Evolutionary conservation across 2,888 invertebrate genomes (phyloP), one percentile per base, ranked within the genome.

Genomic region (Thymelicus lineola): DNA sequence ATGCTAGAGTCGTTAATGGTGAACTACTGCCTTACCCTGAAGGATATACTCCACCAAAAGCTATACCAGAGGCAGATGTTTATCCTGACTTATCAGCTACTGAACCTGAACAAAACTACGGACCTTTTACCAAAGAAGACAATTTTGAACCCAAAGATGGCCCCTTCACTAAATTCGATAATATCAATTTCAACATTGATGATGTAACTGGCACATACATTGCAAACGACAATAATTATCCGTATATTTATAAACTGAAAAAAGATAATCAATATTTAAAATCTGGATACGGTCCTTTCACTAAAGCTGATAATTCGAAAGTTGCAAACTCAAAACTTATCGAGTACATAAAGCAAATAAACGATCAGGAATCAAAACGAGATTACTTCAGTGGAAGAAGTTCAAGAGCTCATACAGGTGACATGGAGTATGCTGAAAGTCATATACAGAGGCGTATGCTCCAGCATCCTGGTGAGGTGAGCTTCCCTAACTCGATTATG

Each of bases 1-100:
- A 98, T 86, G 98, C 98, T 0, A 94, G 98, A 74, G 97, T 98
- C 14, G 97, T 98, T 59, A 97, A 98, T 80, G 97, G 97, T 67
- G 96, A 97, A 84, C 87, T 98, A 63, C 94, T 97, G 59, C 96
- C 97, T 17, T 96, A 97, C 77, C 96, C 96, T 61, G 95, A 96
- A 79, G 96, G 95, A 7, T 95, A 96, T 75, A 94, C 94, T 72
- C 96, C 96, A 62, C 95, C 95, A 1, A 95, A 94, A 74, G 95
- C 95, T 60, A 92, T 95, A 20, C 93, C 95, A 2, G 90, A 95
- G 68, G 94, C 95, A 0, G 94, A 95, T 74, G 88, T 94, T 4
- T 94, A 95, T 55, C 94, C 94, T 10, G 83, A 85, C 38, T 62
- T 80, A 63, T 72, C 77, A 35, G 78, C 83, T 0, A 78, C 82